A percentile compares a stretch with the other conserved stretches of the same genome.
Evolutionary conservation across 2,888 invertebrate species (phyloP).

Genomic region (Drosophila ustulata): DNA sequence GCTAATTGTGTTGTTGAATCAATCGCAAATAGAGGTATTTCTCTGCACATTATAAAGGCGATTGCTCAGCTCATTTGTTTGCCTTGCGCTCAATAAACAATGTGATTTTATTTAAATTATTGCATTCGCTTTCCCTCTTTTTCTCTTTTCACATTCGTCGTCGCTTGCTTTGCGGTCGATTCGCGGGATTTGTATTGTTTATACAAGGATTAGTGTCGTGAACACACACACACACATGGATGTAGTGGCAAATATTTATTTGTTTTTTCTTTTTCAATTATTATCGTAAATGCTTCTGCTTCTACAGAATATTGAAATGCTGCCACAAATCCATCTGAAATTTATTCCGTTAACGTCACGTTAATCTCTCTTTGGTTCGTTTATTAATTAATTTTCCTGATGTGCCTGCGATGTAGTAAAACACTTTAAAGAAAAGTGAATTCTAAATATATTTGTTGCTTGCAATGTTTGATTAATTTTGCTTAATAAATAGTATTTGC

Average conservation of each 20-base stretch:
- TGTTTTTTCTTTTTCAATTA: slow-evolving; percentile 23
- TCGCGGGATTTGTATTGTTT: slow-evolving; percentile 31
- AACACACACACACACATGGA: slow-evolving; percentile 3
- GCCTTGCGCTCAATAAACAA: slow-evolving; percentile 36
- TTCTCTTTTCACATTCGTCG: slow-evolving; percentile 37
- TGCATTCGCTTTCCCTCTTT: slow-evolving; percentile 20
- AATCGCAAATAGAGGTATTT: slow-evolving; percentile 39
- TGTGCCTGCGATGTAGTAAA: no score
- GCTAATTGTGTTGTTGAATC: slow-evolving; percentile 39
- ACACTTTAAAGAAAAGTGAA: no score
- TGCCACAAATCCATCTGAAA: not conserved
- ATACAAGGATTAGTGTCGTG: slow-evolving; percentile 44
- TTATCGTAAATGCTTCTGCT: slow-evolving; percentile 12
- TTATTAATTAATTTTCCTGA: not conserved
- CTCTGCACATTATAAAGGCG: slow-evolving; percentile 33
- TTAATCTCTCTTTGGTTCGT: slow-evolving; percentile 1
- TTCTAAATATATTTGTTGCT: no score
- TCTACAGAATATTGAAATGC: slow-evolving; percentile 9
- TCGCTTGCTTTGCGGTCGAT: slow-evolving; percentile 26
- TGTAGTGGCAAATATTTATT: slow-evolving; percentile 26
- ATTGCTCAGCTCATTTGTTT: slow-evolving; percentile 37
- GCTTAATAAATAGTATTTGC: no score
- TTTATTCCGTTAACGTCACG: slow-evolving; percentile 2
- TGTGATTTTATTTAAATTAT: slow-evolving; percentile 46
- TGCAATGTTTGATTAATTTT: no score